Base-by-base conservation (phyloP, 2,113 vertebrate genomes). In the Scomber japonicus region DNA sequence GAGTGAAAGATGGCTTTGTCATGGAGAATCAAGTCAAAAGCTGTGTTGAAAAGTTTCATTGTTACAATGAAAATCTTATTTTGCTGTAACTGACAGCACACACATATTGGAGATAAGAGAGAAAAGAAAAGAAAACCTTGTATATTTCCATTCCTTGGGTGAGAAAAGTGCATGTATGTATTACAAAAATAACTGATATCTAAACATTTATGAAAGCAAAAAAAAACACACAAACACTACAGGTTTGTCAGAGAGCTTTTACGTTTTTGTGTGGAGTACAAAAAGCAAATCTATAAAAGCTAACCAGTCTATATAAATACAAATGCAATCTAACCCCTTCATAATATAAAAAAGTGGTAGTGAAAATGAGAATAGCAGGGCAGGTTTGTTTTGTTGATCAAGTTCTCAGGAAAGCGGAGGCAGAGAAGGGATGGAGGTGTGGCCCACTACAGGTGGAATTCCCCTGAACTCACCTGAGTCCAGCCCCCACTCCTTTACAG, bases 381-480 rank as follows among this genome's bases (percentile, higher is more conserved):
- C 80, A 60, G 89, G 88, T 89, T 87, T 81, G 76, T 88, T 88
- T 82, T 83, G 83, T 84, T 88, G 11, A 86, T 86, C 69, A n/a
- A 75, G 74, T 93, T 94, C 89, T 88, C 57, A 21, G 78, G 87
- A 88, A 91, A 91, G 62, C 13, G 21, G 71, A 70, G 54, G 50
- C 56, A 55, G 61, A 71, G 61, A 62, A 56, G 64, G 50, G 55
- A 21, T 24, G 68, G 81, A 78, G 89, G 90, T 19, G 91, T 84
- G 84, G 82, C 83, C 31, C 70, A 12, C 2, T 44, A 76, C 74
- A 86, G 44, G 75, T 94, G 94, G 94, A 95, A 95, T 94, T 94
- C 85, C 93, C 95, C 94, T 87, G 67, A 83, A 63, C 84, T 88
- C 69, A 94, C 89, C 90, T 91, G 85, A 88, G 77, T 68, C 75